These are phyloP conservation scores for Varanus salvator DNA, from an alignment of 2,113 vertebrate genomes.

Conservation along the genomic window DNA sequence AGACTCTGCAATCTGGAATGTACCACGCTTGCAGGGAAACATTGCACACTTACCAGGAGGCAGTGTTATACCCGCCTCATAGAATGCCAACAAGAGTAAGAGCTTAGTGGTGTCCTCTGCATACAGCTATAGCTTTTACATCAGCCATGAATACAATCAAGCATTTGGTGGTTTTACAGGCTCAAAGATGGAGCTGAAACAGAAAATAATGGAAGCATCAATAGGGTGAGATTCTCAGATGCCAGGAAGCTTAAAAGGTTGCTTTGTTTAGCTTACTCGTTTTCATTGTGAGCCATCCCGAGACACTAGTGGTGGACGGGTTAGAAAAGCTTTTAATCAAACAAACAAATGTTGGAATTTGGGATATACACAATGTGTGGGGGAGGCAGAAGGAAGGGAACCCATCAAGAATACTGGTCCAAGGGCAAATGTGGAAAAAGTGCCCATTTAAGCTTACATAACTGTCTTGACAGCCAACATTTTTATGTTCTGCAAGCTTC, in stretches of 20 bases:
- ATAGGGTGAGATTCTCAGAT: not conserved
- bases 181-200: not conserved
- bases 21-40: not conserved
- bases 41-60: not conserved
- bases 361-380: not conserved
- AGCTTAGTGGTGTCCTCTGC: no score
- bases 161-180: not conserved
- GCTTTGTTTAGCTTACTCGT: no score
- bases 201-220: not conserved
- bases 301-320: no score
- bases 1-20: not conserved
- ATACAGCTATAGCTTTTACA: not conserved
- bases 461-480: not conserved
- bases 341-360: not conserved
- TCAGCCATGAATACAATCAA: not conserved
- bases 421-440: not conserved
- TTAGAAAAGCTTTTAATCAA: no score
- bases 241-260: not conserved
- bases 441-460: not conserved
- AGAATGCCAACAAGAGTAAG: no score
- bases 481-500: not conserved
- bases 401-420: not conserved
- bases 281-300: no score
- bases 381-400: not conserved
- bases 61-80: no score